Evolutionary conservation across 2,888 invertebrate species (phyloP).

Genomic region (Tinea semifulvella): DNA sequence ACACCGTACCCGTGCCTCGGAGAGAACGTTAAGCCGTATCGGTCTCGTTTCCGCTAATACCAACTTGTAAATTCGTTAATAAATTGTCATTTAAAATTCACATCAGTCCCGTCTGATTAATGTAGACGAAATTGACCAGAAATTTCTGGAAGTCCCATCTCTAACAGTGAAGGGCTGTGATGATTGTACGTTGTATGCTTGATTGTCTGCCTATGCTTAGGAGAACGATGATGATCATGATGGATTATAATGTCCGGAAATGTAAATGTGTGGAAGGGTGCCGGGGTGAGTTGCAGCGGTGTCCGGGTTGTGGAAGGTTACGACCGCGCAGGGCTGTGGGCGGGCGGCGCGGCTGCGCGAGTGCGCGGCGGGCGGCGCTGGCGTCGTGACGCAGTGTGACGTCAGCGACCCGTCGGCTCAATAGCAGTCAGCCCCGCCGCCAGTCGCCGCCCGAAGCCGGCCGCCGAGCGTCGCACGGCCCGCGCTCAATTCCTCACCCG

Average conservation of each 20-base stretch:
- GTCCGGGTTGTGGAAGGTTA: slow-evolving; percentile 50
- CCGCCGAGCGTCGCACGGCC: slow-evolving; percentile 56
- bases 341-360: slow-evolving; percentile 43
- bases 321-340: slow-evolving; percentile 33
- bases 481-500: slow-evolving; percentile 53
- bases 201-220: no score
- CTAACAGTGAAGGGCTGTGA: no score
- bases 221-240: no score
- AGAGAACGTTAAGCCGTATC: no score
- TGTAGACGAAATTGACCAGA: no score
- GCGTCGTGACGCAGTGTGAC: slow-evolving; percentile 74
- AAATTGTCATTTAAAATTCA: no score
- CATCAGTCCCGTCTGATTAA: no score
- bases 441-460: slow-evolving; percentile 67
- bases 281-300: slow-evolving; percentile 11
- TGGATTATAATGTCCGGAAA: neutral
- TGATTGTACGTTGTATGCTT: no score
- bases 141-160: no score
- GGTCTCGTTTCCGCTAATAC: no score
- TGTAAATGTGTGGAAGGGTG: neutral
- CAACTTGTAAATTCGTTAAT: no score
- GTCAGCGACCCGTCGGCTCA: slow-evolving; percentile 75
- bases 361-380: slow-evolving; percentile 54
- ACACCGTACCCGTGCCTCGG: no score
- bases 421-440: slow-evolving; percentile 66